These are phyloP conservation scores for Sylvia atricapilla DNA, from an alignment of 2,113 vertebrate genomes.

Conservation along the genomic window DNA sequence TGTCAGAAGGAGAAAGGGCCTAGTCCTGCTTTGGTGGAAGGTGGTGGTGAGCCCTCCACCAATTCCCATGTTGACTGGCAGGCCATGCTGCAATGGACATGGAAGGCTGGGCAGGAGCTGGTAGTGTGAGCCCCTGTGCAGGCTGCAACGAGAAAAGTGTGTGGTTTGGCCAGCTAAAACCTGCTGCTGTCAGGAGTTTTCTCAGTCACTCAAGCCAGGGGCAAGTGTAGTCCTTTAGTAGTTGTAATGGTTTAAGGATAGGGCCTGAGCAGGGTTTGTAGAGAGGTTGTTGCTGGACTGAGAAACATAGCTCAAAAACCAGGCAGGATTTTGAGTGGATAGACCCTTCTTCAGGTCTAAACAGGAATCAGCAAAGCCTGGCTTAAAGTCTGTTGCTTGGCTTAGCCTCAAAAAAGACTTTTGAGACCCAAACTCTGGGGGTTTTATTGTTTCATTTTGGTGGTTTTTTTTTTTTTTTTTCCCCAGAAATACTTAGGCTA, in stretches of 20 bases:
- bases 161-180: not conserved
- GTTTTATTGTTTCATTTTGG: no score
- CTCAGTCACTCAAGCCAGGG: not conserved
- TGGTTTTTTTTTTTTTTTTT: not conserved
- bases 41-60: not conserved
- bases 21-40: not conserved
- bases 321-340: not conserved
- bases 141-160: not conserved
- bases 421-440: not conserved
- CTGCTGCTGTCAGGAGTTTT: not conserved
- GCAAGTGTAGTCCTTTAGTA: not conserved
- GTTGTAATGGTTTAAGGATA: not conserved
- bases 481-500: not conserved
- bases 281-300: not conserved
- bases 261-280: not conserved
- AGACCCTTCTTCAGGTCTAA: not conserved
- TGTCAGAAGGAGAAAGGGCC: not conserved
- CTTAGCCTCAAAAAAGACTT: not conserved
- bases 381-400: not conserved
- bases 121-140: accelerated
- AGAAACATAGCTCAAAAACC: not conserved
- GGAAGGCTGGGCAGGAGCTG: accelerated
- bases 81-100: accelerated
- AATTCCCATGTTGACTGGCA: accelerated
- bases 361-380: not conserved